Evolutionary conservation across 2,888 invertebrate genomes (phyloP).

Genomic region (Drosophila barbarae): DNA sequence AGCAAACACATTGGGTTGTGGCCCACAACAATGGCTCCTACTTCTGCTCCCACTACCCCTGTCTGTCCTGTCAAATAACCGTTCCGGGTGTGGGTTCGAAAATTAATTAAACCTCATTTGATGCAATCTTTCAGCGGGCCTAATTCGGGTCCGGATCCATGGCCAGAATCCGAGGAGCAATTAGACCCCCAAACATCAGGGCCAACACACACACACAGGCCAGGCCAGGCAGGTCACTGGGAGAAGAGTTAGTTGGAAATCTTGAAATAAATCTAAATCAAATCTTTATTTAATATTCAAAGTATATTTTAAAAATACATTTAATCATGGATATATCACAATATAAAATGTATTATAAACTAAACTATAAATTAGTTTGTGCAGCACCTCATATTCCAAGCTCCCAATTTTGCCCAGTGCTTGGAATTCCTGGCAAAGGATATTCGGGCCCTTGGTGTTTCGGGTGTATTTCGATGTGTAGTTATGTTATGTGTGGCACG

Average conservation of each 20-base stretch:
- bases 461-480: conserved; percentile 3
- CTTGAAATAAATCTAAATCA: neutral
- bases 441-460: neutral
- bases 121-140: conserved; percentile 51
- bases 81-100: conserved; percentile 40
- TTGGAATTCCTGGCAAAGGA: conserved; percentile 27
- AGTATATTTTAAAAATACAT: neutral
- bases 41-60: neutral
- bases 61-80: conserved; percentile 51
- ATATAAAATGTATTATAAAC: neutral
- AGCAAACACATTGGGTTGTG: conserved; percentile 56
- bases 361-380: neutral
- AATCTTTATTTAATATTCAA: too few relatives aligned
- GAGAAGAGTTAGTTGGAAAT: neutral
- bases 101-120: conserved; percentile 71
- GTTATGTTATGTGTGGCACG: conserved; percentile 31
- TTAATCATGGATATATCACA: neutral
- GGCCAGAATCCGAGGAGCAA: conserved; percentile 48
- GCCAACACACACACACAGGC: neutral
- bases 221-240: neutral
- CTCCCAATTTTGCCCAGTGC: conserved; percentile 2
- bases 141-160: conserved; percentile 23
- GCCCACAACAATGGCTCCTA: conserved; percentile 46
- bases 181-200: conserved; percentile 52
- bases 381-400: accelerated